phyloP scores from a whole-genome alignment of 2,888 invertebrate genomes.

The Cephonodes hylas region DNA sequence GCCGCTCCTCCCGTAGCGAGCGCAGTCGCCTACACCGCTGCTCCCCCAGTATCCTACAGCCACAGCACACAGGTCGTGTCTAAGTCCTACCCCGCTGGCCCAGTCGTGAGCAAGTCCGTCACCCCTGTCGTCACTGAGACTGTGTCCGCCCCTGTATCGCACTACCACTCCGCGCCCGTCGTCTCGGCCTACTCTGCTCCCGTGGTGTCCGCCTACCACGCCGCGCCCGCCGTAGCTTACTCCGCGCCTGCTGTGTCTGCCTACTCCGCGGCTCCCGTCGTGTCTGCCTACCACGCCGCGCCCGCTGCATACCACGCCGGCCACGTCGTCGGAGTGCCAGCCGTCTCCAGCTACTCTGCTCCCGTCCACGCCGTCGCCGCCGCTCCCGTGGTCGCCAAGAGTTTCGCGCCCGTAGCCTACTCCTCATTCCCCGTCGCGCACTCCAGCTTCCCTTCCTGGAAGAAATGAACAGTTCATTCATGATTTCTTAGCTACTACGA shows the following conservation, averaged over 20 bases:
- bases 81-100: conserved; percentile 50
- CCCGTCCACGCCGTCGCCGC: neutral
- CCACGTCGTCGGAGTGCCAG: neutral
- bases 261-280: neutral
- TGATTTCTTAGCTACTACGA: neutral
- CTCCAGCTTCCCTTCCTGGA: neutral
- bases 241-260: neutral
- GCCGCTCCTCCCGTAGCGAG: conserved; percentile 28
- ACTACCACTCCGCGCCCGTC: neutral
- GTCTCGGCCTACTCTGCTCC: conserved; percentile 4
- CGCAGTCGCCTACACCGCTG: conserved; percentile 41
- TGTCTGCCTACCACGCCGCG: neutral
- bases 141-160: conserved; percentile 18
- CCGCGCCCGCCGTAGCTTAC: neutral
- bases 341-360: neutral
- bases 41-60: conserved; percentile 53
- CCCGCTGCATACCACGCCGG: neutral
- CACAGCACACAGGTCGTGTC: conserved; percentile 37
- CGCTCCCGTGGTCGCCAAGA: neutral
- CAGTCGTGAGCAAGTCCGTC: conserved; percentile 22
- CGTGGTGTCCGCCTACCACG: neutral
- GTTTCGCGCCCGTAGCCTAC: neutral
- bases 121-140: conserved; percentile 38
- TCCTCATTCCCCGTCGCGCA: neutral
- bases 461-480: neutral